These are phyloP conservation scores for Luperina testacea DNA, from an alignment of 2,888 invertebrate genomes.

Conservation along the genomic window DNA sequence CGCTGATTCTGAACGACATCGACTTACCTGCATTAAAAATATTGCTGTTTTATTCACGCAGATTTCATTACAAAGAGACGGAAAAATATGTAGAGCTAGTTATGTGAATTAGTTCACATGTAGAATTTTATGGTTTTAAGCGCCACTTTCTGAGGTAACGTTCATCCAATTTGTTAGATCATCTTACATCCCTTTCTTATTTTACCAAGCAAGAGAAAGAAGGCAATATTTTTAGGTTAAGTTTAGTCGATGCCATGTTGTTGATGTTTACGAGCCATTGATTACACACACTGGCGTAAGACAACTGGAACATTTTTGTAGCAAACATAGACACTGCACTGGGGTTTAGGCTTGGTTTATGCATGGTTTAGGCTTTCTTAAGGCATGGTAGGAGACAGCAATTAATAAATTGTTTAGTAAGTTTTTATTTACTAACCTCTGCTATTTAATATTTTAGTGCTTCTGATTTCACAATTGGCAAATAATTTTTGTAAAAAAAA, in stretches of 20 bases:
- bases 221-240: background rate
- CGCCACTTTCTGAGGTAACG: background rate
- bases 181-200: background rate
- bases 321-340: conserved; percentile 15
- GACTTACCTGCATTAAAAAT: conserved; percentile 8
- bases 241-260: background rate
- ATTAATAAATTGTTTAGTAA: conserved; percentile 21
- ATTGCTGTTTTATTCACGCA: background rate
- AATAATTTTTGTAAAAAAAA: background rate
- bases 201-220: background rate
- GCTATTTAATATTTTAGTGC: conserved; percentile 3
- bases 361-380: background rate
- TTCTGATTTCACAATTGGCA: background rate
- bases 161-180: background rate
- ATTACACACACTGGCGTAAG: background rate
- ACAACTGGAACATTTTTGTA: conserved; percentile 3
- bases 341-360: background rate
- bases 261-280: background rate
- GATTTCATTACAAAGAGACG: background rate
- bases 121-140: background rate
- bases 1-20: background rate
- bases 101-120: background rate
- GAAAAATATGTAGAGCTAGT: background rate
- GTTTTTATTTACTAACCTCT: conserved; percentile 52
- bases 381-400: conserved; percentile 40